These are phyloP conservation scores for Tribolium madens DNA, from an alignment of 1,140 invertebrate genomes.

Conservation along the genomic window DNA sequence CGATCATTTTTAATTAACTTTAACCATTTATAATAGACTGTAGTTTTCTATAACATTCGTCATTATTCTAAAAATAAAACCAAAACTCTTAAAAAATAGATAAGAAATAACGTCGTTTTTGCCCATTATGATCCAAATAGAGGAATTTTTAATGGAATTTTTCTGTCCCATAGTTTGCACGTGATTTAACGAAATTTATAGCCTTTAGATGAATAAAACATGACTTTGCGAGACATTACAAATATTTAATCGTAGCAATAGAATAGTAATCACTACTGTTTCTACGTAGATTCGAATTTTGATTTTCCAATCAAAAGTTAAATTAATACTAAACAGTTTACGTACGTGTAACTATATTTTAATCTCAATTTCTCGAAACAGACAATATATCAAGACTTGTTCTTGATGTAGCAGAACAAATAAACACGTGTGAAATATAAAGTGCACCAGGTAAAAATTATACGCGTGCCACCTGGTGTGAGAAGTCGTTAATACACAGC, in stretches of 20 bases:
- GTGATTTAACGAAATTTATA: background rate
- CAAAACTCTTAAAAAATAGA: too few species aligned
- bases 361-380: slow-evolving; percentile 28
- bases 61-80: too few species aligned
- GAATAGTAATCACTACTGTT: background rate
- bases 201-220: background rate
- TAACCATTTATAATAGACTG: too few species aligned
- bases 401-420: slow-evolving; percentile 40
- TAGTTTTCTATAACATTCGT: too few species aligned
- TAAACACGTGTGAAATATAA: slow-evolving; percentile 43
- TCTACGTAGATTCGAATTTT: background rate
- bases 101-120: too few species aligned
- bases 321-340: slow-evolving; percentile 2
- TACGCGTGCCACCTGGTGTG: slow-evolving; percentile 39
- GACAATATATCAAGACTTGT: slow-evolving; percentile 44
- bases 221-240: background rate
- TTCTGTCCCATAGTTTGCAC: background rate
- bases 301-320: background rate
- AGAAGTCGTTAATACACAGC: slow-evolving; percentile 31
- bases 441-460: slow-evolving; percentile 42
- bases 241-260: background rate
- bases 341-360: slow-evolving; percentile 3
- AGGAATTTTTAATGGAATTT: background rate
- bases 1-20: too few species aligned
- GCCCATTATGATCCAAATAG: background rate